Percentiles rank a stretch among this genome's conserved stretches.
These are phyloP conservation scores for Epirrhoe alternata DNA, from an alignment of 2,888 invertebrate species.

Conservation along the genomic window DNA sequence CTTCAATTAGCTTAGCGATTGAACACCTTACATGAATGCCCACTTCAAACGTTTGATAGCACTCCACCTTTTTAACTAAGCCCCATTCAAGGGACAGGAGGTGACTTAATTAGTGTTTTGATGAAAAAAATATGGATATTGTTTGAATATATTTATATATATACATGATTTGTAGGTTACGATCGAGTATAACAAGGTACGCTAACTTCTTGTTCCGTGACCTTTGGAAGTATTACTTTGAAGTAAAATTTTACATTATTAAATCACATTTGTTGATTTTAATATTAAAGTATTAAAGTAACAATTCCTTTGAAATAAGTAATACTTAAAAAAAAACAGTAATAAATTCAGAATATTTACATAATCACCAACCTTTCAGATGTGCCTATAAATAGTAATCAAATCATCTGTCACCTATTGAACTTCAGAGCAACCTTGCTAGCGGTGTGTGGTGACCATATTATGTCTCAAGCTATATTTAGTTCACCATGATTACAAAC, in stretches of 20 bases:
- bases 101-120: background rate
- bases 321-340: too few species aligned
- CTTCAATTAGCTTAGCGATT: constrained; percentile 4
- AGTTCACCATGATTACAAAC: constrained; percentile 50
- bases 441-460: constrained; percentile 43
- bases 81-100: background rate
- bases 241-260: constrained; percentile 44
- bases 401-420: constrained; percentile 44
- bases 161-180: too few species aligned
- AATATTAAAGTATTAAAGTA: too few species aligned
- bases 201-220: constrained; percentile 52
- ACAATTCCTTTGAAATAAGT: too few species aligned
- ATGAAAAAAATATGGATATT: background rate
- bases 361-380: constrained; percentile 24
- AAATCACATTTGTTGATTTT: background rate
- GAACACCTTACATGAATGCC: constrained; percentile 7
- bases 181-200: constrained; percentile 30
- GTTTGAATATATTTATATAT: too few species aligned
- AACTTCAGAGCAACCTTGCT: constrained; percentile 50
- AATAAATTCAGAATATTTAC: background rate
- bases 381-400: constrained; percentile 30
- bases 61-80: constrained; percentile 1
- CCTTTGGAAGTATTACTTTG: constrained; percentile 34
- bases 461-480: constrained; percentile 51
- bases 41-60: constrained; percentile 19